Conservation (phyloP, 1,140 invertebrate species). For the Caerostris extrusa region DNA sequence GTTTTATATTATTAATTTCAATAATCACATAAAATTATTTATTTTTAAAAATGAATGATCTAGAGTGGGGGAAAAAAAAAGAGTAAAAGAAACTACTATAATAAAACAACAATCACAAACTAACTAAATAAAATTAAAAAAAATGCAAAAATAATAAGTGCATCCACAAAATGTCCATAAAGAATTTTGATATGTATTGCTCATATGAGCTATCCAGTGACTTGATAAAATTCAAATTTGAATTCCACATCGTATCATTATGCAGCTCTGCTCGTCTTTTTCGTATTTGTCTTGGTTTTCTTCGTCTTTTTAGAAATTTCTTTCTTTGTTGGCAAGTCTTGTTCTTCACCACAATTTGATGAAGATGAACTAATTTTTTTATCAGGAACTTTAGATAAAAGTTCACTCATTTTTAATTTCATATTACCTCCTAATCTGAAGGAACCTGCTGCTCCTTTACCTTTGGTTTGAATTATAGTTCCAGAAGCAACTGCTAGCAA, state of each 20-base stretch:
- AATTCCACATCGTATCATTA: neutral
- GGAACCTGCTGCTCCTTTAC: slow-evolving; percentile 85
- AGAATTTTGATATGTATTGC: slow-evolving; percentile 17
- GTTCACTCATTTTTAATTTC: slow-evolving; percentile 79
- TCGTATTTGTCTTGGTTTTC: neutral
- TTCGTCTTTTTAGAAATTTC: neutral
- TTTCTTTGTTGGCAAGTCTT: neutral
- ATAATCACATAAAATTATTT: too few species aligned
- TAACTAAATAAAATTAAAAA: neutral
- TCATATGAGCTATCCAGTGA: slow-evolving; percentile 5
- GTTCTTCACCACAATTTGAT: neutral
- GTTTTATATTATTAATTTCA: too few species aligned
- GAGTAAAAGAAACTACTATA: too few species aligned
- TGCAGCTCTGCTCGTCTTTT: slow-evolving; percentile 2
- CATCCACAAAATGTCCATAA: neutral
- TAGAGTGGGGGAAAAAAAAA: too few species aligned
- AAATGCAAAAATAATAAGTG: neutral
- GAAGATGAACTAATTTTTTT: neutral
- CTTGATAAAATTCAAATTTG: neutral
- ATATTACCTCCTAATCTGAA: slow-evolving; percentile 82
- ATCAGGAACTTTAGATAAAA: slow-evolving; percentile 77
- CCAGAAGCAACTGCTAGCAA: slow-evolving; percentile 84
- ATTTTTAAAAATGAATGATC: too few species aligned
- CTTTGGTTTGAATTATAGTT: slow-evolving; percentile 85
- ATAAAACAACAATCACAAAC: too few species aligned